These are phyloP conservation scores for Acanthosepion pharaonis DNA, from an alignment of 2,888 invertebrate genomes.

Conservation along the genomic window DNA sequence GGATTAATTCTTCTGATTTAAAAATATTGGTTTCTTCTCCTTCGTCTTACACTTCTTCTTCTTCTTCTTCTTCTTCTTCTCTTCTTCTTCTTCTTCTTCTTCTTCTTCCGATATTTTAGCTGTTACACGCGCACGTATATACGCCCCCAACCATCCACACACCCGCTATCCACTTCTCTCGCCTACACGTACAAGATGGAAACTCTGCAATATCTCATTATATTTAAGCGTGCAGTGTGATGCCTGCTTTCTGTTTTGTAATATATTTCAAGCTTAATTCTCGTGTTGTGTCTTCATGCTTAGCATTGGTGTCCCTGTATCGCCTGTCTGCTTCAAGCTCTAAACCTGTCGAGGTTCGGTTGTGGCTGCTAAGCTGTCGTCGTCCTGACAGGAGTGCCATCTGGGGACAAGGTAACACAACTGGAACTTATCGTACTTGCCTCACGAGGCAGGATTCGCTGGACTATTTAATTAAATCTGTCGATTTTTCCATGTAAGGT, in stretches of 20 bases:
- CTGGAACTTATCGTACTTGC: not conserved
- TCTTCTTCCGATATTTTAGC: too few relatives aligned
- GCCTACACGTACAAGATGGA: too few relatives aligned
- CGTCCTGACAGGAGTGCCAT: not conserved
- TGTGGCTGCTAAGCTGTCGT: not conserved
- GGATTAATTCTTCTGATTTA: too few relatives aligned
- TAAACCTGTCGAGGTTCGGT: not conserved
- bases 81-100: too few relatives aligned
- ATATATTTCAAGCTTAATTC: not conserved
- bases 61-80: not conserved
- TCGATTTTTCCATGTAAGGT: not conserved
- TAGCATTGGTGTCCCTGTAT: not conserved
- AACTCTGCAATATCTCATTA: too few relatives aligned
- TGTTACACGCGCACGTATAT: too few relatives aligned
- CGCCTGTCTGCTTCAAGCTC: not conserved
- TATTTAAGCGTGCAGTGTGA: not conserved
- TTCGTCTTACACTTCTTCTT: not conserved
- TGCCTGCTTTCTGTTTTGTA: not conserved
- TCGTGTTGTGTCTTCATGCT: not conserved
- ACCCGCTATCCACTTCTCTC: too few relatives aligned
- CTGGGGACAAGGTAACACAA: not conserved
- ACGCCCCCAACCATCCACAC: too few relatives aligned
- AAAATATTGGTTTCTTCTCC: too few relatives aligned
- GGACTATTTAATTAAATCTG: not conserved
- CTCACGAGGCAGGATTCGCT: not conserved